Percentiles rank a stretch among this genome's conserved stretches.
Conservation (phyloP, 2,113 vertebrate genomes). For the Vulpes ferrilata region DNA sequence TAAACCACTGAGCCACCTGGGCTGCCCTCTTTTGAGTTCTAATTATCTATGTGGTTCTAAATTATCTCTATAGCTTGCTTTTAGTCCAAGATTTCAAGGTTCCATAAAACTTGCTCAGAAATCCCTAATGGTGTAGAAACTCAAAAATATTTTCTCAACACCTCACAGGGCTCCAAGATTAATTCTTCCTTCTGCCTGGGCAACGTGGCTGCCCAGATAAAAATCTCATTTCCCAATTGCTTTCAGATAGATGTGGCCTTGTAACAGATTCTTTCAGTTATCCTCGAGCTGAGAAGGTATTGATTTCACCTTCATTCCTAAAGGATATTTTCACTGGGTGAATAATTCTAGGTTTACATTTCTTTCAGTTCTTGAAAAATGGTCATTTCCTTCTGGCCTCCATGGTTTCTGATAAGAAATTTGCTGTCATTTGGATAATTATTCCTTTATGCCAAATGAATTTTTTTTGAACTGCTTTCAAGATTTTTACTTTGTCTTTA, state of each 20-base stretch:
- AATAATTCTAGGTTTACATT: not conserved
- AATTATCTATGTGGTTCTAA: not conserved
- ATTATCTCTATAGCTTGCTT: not conserved
- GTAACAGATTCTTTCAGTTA: not conserved
- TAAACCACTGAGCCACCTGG: too few relatives aligned
- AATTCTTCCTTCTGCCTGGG: not conserved
- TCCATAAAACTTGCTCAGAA: not conserved
- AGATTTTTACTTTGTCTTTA: slow-evolving; percentile 19
- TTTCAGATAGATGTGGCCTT: not conserved
- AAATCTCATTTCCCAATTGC: not conserved
- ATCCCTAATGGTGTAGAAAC: not conserved
- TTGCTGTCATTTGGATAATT: not conserved
- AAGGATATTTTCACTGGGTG: not conserved
- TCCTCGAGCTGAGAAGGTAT: not conserved
- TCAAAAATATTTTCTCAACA: slow-evolving; percentile 7
- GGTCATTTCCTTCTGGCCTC: not conserved
- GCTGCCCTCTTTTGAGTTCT: not conserved
- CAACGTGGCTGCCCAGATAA: not conserved
- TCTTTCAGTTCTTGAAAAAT: slow-evolving; percentile 49
- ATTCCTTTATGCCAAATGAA: not conserved
- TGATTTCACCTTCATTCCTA: not conserved
- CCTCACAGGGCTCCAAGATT: not conserved
- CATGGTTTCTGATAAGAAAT: slow-evolving; percentile 24
- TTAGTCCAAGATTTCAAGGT: not conserved
- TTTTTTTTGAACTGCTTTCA: not conserved